Conservation (phyloP, 2,113 vertebrate genomes). For the Nibea coibor region DNA sequence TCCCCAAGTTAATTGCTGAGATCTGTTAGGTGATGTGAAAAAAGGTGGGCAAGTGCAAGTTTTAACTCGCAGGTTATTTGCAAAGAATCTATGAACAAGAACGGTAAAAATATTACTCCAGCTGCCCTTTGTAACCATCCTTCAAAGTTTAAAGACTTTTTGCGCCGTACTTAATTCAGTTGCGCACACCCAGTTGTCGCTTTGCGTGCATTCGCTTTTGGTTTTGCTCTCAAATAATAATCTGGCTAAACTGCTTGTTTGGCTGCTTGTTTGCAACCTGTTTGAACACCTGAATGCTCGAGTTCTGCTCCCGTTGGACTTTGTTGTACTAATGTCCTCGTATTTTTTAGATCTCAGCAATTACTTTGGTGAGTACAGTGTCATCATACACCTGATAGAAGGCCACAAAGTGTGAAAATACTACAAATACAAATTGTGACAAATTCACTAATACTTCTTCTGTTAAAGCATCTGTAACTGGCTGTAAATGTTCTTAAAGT, state of each 20-base stretch:
- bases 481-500: constrained; percentile 19
- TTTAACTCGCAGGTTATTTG: background rate
- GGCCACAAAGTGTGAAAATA: background rate
- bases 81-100: background rate
- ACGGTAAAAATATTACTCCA: background rate
- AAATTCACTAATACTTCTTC: constrained; percentile 1
- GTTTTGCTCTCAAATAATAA: background rate
- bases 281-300: background rate
- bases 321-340: background rate
- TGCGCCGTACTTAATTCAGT: background rate
- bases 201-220: background rate
- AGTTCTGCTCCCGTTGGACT: background rate
- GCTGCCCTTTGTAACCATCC: background rate
- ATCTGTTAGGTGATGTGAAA: background rate
- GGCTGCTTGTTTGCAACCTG: background rate
- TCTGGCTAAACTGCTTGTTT: background rate
- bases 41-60: background rate
- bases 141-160: background rate
- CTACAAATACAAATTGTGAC: background rate
- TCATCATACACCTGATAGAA: background rate
- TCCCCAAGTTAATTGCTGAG: background rate
- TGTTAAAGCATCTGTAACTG: constrained; percentile 27
- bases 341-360: background rate
- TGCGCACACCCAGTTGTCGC: background rate
- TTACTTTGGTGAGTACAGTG: background rate